These are phyloP conservation scores for Tridacna gigas DNA, from an alignment of 2,888 invertebrate species.

Conservation along the genomic window DNA sequence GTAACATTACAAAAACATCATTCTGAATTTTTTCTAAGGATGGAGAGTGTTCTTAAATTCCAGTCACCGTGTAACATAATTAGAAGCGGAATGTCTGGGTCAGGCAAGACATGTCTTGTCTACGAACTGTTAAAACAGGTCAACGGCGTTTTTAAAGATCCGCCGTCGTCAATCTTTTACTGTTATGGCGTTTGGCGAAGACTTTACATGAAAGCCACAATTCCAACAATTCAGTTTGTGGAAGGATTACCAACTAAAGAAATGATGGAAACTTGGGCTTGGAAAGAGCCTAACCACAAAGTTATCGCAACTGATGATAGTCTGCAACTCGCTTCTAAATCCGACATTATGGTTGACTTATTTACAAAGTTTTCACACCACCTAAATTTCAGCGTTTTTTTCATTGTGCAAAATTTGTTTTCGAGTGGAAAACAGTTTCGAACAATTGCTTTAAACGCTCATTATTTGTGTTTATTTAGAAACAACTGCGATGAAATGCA, in stretches of 20 bases:
- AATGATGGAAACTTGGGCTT: slow-evolving; percentile 24
- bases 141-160: slow-evolving; percentile 35
- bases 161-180: slow-evolving; percentile 25
- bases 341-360: neutral
- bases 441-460: slow-evolving; percentile 26
- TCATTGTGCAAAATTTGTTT: slow-evolving; percentile 24
- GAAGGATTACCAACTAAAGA: slow-evolving; percentile 40
- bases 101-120: neutral
- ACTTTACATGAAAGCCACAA: slow-evolving; percentile 20
- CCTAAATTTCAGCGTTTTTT: slow-evolving; percentile 12
- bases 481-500: slow-evolving; percentile 52
- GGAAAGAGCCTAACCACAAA: slow-evolving; percentile 1
- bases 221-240: slow-evolving; percentile 29
- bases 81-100: neutral
- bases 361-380: slow-evolving; percentile 4
- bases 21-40: neutral
- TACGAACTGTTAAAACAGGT: slow-evolving; percentile 16
- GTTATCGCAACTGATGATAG: slow-evolving; percentile 18
- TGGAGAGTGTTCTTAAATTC: slow-evolving; percentile 19
- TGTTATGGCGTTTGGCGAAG: slow-evolving; percentile 27
- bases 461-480: slow-evolving; percentile 47
- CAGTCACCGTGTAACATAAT: neutral
- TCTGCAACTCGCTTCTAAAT: slow-evolving; percentile 9
- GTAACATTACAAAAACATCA: neutral
- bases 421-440: slow-evolving; percentile 16